Percentiles rank a stretch among this genome's conserved stretches.
phyloP scores from a whole-genome alignment of 2,797 vertebrate species.

The Danio jaintianensis region DNA sequence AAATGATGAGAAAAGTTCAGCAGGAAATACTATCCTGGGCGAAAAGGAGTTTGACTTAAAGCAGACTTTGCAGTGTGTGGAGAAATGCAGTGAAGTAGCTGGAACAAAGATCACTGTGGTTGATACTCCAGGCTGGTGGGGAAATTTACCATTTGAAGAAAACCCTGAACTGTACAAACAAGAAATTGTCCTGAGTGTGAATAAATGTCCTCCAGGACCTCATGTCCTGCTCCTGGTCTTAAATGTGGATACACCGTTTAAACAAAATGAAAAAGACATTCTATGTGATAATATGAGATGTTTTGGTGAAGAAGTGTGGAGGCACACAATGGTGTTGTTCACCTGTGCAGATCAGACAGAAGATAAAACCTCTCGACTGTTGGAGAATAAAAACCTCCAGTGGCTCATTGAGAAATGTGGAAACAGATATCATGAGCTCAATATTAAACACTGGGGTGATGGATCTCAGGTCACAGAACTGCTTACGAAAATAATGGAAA shows the following conservation, averaged over 20 bases:
- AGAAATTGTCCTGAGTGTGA: conserved; percentile 27
- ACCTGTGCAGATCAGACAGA: neutral
- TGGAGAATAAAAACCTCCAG: neutral
- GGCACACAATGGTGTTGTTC: conserved; percentile 35
- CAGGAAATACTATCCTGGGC: conserved; percentile 47
- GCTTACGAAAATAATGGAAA: neutral
- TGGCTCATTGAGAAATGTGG: conserved; percentile 19
- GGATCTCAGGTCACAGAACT: conserved; percentile 28
- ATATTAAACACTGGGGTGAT: neutral
- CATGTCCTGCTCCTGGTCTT: conserved; percentile 27
- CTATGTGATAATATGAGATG: conserved; percentile 12
- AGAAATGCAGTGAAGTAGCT: neutral
- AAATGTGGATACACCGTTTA: neutral
- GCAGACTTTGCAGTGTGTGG: neutral
- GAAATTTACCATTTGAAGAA: neutral
- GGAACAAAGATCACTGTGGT: conserved; percentile 40
- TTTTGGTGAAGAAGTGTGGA: conserved; percentile 25
- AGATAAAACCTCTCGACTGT: neutral
- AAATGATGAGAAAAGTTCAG: conserved; percentile 19
- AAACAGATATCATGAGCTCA: neutral
- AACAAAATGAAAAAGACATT: neutral
- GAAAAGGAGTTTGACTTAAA: conserved; percentile 23
- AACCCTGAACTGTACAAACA: conserved; percentile 28
- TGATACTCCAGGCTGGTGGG: conserved; percentile 49
- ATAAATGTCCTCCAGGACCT: conserved; percentile 32